Evolutionary conservation across 1,140 invertebrate genomes (phyloP).

Genomic region (Scaptomyza pallida): DNA sequence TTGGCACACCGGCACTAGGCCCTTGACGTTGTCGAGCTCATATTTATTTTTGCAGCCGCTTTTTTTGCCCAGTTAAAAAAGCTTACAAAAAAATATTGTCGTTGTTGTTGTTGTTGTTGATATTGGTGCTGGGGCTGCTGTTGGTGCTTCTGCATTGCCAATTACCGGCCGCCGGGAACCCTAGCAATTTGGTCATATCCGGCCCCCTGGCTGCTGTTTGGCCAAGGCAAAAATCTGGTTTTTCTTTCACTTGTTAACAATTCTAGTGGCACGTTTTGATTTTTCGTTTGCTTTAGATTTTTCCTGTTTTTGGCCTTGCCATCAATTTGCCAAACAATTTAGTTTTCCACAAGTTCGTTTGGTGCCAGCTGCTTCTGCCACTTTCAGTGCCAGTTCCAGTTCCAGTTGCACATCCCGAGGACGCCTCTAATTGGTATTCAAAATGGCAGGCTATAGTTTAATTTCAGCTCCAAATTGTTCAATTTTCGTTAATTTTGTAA

Average conservation of each 20-base stretch:
- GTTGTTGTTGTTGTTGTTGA: slow-evolving; percentile 62
- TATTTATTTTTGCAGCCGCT: slow-evolving; percentile 67
- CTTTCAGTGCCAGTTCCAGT: neutral
- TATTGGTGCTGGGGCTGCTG: slow-evolving; percentile 29
- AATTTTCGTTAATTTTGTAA: slow-evolving; percentile 46
- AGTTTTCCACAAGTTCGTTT: slow-evolving; percentile 1
- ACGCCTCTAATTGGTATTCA: slow-evolving; percentile 32
- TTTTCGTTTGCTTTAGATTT: slow-evolving; percentile 62
- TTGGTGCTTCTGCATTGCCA: slow-evolving; percentile 67
- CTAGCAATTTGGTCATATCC: slow-evolving; percentile 81
- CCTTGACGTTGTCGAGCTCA: slow-evolving; percentile 51
- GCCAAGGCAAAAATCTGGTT: slow-evolving; percentile 73
- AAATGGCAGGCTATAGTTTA: slow-evolving; percentile 36
- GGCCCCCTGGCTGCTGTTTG: slow-evolving; percentile 71
- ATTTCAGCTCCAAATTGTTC: slow-evolving; percentile 40
- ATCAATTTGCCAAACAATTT: slow-evolving; percentile 29
- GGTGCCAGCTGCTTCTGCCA: slow-evolving; percentile 9
- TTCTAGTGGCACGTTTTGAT: slow-evolving; percentile 53
- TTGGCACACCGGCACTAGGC: slow-evolving; percentile 36
- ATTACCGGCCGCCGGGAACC: slow-evolving; percentile 74
- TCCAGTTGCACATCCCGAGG: neutral
- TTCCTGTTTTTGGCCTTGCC: slow-evolving; percentile 51
- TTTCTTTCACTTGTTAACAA: slow-evolving; percentile 60
- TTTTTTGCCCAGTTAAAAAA: slow-evolving; percentile 48
- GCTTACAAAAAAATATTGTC: slow-evolving; percentile 51